Percentiles rank a stretch among this genome's conserved stretches.
These are phyloP conservation scores for Anolis apletophallus DNA, from an alignment of 2,797 vertebrate genomes.

Conservation along the genomic window DNA sequence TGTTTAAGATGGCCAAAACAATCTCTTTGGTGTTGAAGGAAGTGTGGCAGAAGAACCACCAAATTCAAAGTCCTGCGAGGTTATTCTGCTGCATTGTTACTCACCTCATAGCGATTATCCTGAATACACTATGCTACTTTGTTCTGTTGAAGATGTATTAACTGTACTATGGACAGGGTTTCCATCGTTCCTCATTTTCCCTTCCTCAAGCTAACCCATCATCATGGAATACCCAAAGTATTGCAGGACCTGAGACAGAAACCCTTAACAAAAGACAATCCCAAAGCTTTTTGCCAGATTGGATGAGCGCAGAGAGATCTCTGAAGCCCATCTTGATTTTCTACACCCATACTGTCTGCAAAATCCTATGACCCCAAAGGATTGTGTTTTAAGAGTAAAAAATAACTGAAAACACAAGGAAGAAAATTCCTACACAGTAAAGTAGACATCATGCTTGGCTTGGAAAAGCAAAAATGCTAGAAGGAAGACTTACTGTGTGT, in stretches of 20 bases:
- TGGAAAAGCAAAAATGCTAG: neutral
- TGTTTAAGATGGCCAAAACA: neutral
- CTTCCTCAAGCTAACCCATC: too few relatives aligned
- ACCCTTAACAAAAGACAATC: too few relatives aligned
- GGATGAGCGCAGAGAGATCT: too few relatives aligned
- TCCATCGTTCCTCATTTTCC: too few relatives aligned
- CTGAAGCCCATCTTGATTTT: neutral
- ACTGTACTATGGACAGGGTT: too few relatives aligned
- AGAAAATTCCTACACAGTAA: neutral
- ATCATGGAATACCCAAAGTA: too few relatives aligned
- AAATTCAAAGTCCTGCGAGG: neutral
- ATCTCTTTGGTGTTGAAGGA: neutral
- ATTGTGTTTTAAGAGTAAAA: neutral
- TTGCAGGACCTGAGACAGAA: too few relatives aligned
- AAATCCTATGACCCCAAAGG: neutral
- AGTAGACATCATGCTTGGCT: slow-evolving; percentile 11
- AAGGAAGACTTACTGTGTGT: slow-evolving; percentile 15
- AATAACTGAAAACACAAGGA: neutral
- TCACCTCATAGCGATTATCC: too few relatives aligned
- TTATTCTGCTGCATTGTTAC: too few relatives aligned
- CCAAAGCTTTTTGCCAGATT: too few relatives aligned
- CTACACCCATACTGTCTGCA: neutral
- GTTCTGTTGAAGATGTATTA: too few relatives aligned
- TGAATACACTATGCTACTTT: too few relatives aligned
- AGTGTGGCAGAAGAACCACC: neutral